Evolutionary conservation across 2,113 vertebrate genomes (phyloP).

Genomic region (Lepus europaeus): DNA sequence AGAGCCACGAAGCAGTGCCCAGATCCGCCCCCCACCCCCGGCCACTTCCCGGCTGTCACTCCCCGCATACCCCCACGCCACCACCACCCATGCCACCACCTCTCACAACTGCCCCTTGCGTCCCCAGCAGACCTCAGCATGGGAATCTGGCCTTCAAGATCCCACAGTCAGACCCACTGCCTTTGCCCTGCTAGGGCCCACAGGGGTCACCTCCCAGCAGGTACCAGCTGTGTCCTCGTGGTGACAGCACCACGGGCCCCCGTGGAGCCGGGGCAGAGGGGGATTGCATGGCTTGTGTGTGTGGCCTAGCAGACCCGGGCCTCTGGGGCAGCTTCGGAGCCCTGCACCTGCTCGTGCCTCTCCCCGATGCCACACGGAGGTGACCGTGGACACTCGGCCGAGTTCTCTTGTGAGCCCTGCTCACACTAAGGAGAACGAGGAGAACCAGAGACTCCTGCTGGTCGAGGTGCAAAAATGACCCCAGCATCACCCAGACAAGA

Average conservation of each 20-base stretch:
- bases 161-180: neutral
- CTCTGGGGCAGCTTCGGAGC: too few species aligned
- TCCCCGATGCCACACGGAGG: too few species aligned
- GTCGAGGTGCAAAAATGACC: neutral
- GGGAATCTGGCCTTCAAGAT: neutral
- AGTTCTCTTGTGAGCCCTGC: neutral
- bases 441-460: neutral
- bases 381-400: too few species aligned
- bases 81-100: neutral
- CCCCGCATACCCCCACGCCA: rapidly evolving
- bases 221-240: too few species aligned
- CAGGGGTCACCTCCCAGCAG: neutral
- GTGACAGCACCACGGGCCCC: neutral
- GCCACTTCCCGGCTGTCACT: rapidly evolving
- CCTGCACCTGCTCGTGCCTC: too few species aligned
- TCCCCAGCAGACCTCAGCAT: neutral
- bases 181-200: neutral
- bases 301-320: neutral
- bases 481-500: neutral
- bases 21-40: too few species aligned
- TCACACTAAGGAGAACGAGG: neutral
- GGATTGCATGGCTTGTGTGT: neutral
- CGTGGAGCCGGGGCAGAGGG: neutral
- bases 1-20: rapidly evolving
- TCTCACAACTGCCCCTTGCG: neutral